Percentiles rank a stretch among this genome's conserved stretches.
phyloP scores from a whole-genome alignment of 2,888 invertebrate species.

The Nebria brevicollis region DNA sequence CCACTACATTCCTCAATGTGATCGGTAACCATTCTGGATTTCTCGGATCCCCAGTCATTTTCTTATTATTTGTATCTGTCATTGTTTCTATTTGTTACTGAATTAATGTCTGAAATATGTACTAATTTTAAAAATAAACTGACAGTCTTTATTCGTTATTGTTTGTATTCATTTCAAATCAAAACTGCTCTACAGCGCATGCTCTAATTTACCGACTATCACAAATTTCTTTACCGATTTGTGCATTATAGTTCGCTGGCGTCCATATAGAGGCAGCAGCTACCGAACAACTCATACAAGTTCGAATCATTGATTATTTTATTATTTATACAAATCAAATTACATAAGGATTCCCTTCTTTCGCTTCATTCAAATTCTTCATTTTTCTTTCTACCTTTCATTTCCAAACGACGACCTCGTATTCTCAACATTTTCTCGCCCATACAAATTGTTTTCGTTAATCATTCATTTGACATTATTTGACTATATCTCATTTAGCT shows the following conservation, averaged over 20 bases:
- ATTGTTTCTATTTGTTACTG: neutral
- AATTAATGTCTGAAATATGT: neutral
- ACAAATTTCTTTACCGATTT: neutral
- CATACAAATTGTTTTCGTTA: too few species aligned
- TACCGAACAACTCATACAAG: neutral
- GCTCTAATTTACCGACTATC: neutral
- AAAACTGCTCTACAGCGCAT: neutral
- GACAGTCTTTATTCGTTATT: neutral
- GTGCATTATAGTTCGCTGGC: neutral
- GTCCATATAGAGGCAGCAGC: neutral
- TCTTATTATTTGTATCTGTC: conserved; percentile 13
- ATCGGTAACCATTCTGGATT: conserved; percentile 46
- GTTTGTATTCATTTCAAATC: neutral
- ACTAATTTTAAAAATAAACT: conserved; percentile 1
- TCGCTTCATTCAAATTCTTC: too few species aligned
- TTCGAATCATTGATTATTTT: too few species aligned
- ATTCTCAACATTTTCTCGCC: too few species aligned
- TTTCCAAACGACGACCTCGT: too few species aligned
- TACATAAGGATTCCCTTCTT: too few species aligned
- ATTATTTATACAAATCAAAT: too few species aligned
- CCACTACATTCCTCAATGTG: conserved; percentile 50
- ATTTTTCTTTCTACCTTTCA: too few species aligned
- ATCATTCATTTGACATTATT: too few species aligned
- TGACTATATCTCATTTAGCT: too few species aligned
- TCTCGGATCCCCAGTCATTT: neutral